phyloP scores from a whole-genome alignment of 1,140 invertebrate genomes.

The Trachymyrmex septentrionalis region DNA sequence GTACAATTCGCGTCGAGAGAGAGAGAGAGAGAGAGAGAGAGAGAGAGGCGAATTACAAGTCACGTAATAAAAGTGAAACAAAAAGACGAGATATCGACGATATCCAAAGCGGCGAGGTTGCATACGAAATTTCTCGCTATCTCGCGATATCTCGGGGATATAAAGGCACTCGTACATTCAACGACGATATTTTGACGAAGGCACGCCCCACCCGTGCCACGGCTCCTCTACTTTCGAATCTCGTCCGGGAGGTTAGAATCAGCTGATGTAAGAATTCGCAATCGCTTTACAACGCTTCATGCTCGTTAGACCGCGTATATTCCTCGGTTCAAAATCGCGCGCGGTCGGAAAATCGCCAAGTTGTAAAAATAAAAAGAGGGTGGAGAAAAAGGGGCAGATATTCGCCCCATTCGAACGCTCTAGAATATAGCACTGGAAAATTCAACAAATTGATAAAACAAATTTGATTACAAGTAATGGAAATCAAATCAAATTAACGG shows the following conservation, averaged over 20 bases:
- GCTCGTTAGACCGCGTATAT: constrained; percentile 32
- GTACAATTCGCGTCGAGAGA: constrained; percentile 21
- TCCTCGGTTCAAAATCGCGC: not conserved
- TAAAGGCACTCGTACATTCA: not conserved
- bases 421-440: no score
- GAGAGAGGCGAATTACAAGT: constrained; percentile 24
- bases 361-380: not conserved
- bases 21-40: no score
- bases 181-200: constrained; percentile 54
- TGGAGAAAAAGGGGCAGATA: not conserved
- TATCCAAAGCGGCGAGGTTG: not conserved
- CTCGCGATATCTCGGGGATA: not conserved
- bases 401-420: no score
- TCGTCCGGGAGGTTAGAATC: constrained; percentile 67
- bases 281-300: constrained; percentile 29
- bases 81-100: not conserved
- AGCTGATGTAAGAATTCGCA: constrained; percentile 62
- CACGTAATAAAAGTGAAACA: constrained; percentile 21
- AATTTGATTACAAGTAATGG: no score
- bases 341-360: not conserved
- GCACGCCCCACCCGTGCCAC: not conserved
- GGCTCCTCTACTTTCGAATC: constrained; percentile 71
- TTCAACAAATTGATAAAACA: no score
- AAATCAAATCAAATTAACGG: no score
- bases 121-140: constrained; percentile 1